A percentile compares a stretch with the other conserved stretches of the same genome.
Evolutionary conservation across 2,113 vertebrate species (phyloP).

Genomic region (Pituophis catenifer): DNA sequence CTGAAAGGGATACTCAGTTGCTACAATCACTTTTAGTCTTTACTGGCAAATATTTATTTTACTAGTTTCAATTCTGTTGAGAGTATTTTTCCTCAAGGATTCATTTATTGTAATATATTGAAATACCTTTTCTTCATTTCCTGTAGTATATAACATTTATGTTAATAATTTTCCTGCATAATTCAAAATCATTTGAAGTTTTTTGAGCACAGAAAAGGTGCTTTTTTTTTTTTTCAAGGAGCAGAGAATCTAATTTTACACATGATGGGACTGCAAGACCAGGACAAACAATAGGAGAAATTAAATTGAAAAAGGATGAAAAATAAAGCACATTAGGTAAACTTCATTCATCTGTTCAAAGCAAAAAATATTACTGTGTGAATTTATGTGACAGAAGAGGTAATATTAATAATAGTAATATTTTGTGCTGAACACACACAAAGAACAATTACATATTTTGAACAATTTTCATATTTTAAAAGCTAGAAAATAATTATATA

Average conservation of each 20-base stretch:
- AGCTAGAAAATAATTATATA: neutral
- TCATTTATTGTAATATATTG: neutral
- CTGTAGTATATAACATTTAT: neutral
- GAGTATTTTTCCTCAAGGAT: neutral
- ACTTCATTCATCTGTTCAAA: slow-evolving; percentile 25
- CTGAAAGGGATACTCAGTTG: neutral
- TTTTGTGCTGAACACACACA: neutral
- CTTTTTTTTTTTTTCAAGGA: slow-evolving; percentile 9
- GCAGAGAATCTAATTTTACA: slow-evolving; percentile 33
- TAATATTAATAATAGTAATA: neutral
- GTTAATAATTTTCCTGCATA: slow-evolving; percentile 17
- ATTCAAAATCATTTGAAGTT: slow-evolving; percentile 3
- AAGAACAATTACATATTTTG: neutral
- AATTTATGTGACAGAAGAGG: neutral
- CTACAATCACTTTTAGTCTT: neutral
- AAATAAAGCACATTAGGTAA: slow-evolving; percentile 10
- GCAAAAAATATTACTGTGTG: slow-evolving; percentile 1
- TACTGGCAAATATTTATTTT: neutral
- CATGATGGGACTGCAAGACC: slow-evolving; percentile 24
- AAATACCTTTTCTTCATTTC: neutral
- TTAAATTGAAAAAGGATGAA: slow-evolving; percentile 24
- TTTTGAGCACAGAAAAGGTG: slow-evolving; percentile 25
- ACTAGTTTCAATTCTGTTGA: neutral
- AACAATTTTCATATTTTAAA: neutral
- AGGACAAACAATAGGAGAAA: slow-evolving; percentile 20